Base-by-base conservation (phyloP, 2,797 vertebrate genomes). In the Paguma larvata region DNA sequence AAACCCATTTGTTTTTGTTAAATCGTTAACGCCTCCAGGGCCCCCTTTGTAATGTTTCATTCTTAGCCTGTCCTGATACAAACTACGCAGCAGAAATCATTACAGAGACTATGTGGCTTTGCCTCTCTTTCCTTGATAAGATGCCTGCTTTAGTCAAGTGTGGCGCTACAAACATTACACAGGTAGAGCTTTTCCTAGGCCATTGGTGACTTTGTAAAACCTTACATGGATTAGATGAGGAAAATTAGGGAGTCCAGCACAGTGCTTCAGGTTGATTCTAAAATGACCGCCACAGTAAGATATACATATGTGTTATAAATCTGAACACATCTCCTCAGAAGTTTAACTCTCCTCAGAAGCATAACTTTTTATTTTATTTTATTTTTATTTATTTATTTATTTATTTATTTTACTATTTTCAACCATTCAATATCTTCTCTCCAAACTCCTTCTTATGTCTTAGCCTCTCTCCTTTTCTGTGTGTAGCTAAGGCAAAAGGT, bases 191-290 rank as follows among this genome's bases (percentile, higher is more conserved):
- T 91, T 75, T 44, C 27, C 30, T 63, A 89, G 46, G 19, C 14
- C 12, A 38, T 23, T 67, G 51, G 51, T 88, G 48, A 38, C 63
- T 56, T 90, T 25, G 56, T 79, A 75, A 94, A 92, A 75, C 9
- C 51, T 83, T 65, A 4, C 0, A 19, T 44, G 46, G 63, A 84
- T 38, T 67, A 63, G 56, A 59, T 38, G 23, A 70, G 46, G 48
- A 85, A 85, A 68, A 48, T 1, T 27, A 13, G 23, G 9, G 59
- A 46, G 91, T 95, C 65, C 59, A 72, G 14, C 10, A 41, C 32
- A 56, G 83, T 86, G 59, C 80, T 80, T 94, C 41, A 85, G 59
- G 4, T 72, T 67, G 68, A 88, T 82, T 94, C 67, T 93, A 85
- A 92, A 65, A 30, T 51, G 67, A 68, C 16, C 23, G 51, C 21